Evolutionary conservation across 2,113 vertebrate genomes (phyloP).

Genomic region (Trachemys scripta): DNA sequence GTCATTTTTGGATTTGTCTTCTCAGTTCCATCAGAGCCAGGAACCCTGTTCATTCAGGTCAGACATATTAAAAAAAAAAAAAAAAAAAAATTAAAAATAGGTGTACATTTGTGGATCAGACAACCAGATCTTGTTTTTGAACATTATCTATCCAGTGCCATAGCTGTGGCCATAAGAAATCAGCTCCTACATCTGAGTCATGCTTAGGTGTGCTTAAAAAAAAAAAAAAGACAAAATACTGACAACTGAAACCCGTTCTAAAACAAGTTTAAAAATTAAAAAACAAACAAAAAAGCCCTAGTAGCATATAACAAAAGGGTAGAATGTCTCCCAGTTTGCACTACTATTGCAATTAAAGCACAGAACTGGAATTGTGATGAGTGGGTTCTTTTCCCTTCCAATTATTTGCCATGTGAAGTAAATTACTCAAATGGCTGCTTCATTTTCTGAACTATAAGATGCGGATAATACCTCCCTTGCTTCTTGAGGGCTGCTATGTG

Average conservation of each 20-base stretch:
- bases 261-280: constrained; percentile 12
- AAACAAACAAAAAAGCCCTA: not conserved
- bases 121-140: not conserved
- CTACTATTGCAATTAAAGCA: fast-evolving
- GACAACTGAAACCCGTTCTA: constrained; percentile 1
- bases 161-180: not conserved
- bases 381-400: fast-evolving
- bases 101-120: not conserved
- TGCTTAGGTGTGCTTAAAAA: not conserved
- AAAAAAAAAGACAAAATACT: fast-evolving
- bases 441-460: not conserved
- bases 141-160: fast-evolving
- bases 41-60: not conserved
- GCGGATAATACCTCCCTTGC: fast-evolving
- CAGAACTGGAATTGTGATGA: fast-evolving
- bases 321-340: not conserved
- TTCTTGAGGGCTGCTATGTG: not conserved
- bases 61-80: not conserved
- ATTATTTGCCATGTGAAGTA: not conserved
- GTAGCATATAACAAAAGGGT: not conserved
- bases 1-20: not conserved
- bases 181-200: fast-evolving
- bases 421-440: not conserved
- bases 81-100: not conserved
- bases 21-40: not conserved